Evolutionary conservation across 2,888 invertebrate species (phyloP), one percentile per base, ranked within the genome.

Genomic region (Carterocephalus palaemon): DNA sequence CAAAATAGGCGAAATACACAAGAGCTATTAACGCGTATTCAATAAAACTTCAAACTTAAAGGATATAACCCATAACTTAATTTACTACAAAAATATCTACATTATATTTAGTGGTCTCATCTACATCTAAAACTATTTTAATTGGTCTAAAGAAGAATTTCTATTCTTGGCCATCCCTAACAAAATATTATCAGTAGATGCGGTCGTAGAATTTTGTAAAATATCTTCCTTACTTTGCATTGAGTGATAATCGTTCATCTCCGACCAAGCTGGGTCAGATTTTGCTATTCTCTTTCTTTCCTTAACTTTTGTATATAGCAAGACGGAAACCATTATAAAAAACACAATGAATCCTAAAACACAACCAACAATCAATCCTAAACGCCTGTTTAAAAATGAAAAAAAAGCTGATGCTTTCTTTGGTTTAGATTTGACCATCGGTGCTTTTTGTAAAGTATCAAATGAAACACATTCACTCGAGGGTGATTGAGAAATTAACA

Each of bases 181-280:
- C 57, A 86, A 72, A 66, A 86, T 86, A 57, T 86, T 86, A 69
- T 86, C 86, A 16, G 86, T 85, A 32, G 86, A 86, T 55, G 83
- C 83, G 26, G 82, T 77, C 7, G 69, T 85, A 15, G 83, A 83
- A 60, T 75, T 69, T 57, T 83, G 78, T 57, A 84, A 59, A 55
- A 85, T 71, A 52, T 86, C 84, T 46, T 86, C 86, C 60, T 84
- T 86, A 57, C 86, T 86, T 37, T 78, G 77, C 64, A 84, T 75
- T 9, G 84, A 85, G 64, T 82, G 82, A 49, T 83, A 86, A 56
- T 86, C 83, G 49, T 84, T 84, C 80, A 86, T 78, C 63, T 86
- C 86, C 3, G 83, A 67, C 85, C 86, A 86, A 1, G 71, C 64
- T 12, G 84, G 84, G 48, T 86, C 86, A 10, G 84, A 70, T 54